These are phyloP conservation scores for Sarcophaga peregrina DNA, from an alignment of 1,140 invertebrate species.

Conservation along the genomic window DNA sequence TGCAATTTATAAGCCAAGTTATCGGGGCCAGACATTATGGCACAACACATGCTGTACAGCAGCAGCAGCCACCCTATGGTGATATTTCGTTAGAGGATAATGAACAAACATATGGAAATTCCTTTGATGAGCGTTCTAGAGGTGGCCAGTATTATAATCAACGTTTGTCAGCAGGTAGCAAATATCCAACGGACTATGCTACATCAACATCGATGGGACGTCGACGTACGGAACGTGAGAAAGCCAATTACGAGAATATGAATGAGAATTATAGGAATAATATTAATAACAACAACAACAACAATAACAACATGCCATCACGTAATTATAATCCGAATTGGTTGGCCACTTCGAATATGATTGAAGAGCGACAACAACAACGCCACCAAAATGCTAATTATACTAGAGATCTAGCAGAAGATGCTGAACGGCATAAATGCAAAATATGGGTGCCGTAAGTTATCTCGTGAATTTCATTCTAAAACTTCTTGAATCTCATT, in stretches of 20 bases:
- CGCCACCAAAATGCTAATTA: background rate
- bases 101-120: background rate
- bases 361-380: background rate
- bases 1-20: background rate
- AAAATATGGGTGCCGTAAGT: conserved; percentile 62
- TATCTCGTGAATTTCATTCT: too few species aligned
- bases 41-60: too few species aligned
- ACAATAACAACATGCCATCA: too few species aligned
- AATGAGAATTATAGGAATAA: conserved; percentile 19
- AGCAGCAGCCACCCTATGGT: background rate
- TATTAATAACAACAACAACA: background rate
- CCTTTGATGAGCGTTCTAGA: background rate
- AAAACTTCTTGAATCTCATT: too few species aligned
- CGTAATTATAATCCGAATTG: background rate
- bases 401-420: background rate
- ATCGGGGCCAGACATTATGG: background rate
- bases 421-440: conserved; percentile 49
- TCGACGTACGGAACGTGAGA: background rate
- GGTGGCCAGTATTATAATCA: background rate
- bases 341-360: background rate
- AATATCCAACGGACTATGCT: background rate
- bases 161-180: background rate
- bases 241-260: background rate
- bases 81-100: background rate
- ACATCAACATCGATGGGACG: background rate